Evolutionary conservation across 2,888 invertebrate species (phyloP).

Genomic region (Augiades crinisus): DNA sequence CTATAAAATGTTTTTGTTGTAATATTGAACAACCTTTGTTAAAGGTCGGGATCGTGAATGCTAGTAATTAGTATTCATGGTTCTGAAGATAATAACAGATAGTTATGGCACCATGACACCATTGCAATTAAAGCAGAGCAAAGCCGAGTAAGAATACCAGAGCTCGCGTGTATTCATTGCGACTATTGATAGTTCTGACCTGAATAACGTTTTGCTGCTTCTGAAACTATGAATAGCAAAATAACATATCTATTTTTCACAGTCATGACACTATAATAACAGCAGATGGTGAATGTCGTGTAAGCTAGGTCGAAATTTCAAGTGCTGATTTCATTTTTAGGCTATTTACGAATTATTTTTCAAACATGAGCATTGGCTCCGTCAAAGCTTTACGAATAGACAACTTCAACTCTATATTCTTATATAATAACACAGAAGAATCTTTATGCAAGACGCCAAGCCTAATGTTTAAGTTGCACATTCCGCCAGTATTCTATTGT

Average conservation of each 20-base stretch:
- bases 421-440: background rate
- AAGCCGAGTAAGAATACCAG: background rate
- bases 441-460: background rate
- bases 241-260: background rate
- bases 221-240: slow-evolving; percentile 9
- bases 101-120: background rate
- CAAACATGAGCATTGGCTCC: no score
- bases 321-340: background rate
- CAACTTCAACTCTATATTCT: no score
- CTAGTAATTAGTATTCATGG: background rate
- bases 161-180: background rate
- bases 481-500: no score
- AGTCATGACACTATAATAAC: background rate
- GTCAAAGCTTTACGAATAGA: no score
- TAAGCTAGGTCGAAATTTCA: background rate
- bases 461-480: background rate
- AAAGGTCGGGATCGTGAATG: no score
- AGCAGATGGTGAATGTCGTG: background rate
- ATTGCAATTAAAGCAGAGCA: slow-evolving; percentile 6
- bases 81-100: background rate
- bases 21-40: no score
- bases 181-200: slow-evolving; percentile 21
- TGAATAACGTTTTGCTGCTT: slow-evolving; percentile 6
- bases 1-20: no score
- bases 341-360: background rate